These are phyloP conservation scores for Crypturellus undulatus DNA, from an alignment of 2,113 vertebrate species.

Conservation along the genomic window DNA sequence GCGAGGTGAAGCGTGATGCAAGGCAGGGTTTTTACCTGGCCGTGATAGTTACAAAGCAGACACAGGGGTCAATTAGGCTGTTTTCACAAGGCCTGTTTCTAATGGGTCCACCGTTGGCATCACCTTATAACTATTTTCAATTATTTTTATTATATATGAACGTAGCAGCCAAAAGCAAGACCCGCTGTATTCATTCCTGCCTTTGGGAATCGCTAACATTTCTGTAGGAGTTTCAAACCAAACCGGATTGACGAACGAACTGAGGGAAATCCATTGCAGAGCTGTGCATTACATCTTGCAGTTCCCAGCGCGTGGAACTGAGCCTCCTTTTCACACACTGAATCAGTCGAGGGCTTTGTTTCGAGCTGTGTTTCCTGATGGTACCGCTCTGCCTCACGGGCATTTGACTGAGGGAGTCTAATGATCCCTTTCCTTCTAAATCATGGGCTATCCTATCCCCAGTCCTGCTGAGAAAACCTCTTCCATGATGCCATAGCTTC, in stretches of 20 bases:
- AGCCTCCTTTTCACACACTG: neutral
- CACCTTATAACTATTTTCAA: neutral
- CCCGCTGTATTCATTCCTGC: neutral
- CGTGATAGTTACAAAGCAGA: neutral
- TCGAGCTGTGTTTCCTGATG: neutral
- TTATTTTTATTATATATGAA: neutral
- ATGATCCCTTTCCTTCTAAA: neutral
- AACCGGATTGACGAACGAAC: neutral
- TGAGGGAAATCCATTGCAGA: neutral
- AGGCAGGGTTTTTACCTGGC: neutral
- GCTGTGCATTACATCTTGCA: neutral
- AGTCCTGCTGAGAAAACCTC: neutral
- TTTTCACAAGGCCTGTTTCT: neutral
- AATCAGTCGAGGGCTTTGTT: neutral
- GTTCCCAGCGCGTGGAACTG: neutral
- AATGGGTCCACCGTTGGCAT: neutral
- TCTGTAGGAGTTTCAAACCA: neutral
- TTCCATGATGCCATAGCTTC: neutral
- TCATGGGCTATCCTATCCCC: neutral
- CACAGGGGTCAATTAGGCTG: neutral
- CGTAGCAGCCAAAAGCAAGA: neutral
- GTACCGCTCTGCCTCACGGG: neutral
- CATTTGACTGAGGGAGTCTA: neutral
- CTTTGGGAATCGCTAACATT: neutral
- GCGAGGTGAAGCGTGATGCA: neutral